phyloP scores from a whole-genome alignment of 2,113 vertebrate genomes.

The Struthio camelus region DNA sequence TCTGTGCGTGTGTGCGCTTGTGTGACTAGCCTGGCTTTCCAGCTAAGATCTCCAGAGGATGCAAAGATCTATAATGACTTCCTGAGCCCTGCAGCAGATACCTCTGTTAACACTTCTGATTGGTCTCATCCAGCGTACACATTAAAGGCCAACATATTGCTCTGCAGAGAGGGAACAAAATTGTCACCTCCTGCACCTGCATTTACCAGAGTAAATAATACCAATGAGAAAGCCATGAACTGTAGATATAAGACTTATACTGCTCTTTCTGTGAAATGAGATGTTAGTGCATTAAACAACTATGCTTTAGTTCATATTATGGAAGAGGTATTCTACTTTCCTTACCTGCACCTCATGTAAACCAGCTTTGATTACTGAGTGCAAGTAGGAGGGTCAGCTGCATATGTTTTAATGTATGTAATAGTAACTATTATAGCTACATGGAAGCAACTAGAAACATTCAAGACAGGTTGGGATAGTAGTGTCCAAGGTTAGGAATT shows the following conservation, averaged over 20 bases:
- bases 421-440: accelerated
- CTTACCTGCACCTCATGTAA: neutral
- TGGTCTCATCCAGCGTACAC: neutral
- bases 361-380: neutral
- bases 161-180: neutral
- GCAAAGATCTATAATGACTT: neutral
- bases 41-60: neutral
- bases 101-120: neutral
- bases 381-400: neutral
- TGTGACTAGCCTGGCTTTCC: neutral
- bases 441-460: neutral
- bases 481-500: neutral
- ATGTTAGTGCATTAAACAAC: neutral
- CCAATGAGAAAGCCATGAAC: neutral
- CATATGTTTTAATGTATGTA: neutral
- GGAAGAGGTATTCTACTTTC: neutral
- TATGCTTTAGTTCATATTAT: neutral
- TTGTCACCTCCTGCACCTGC: neutral
- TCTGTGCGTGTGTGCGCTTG: neutral
- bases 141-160: neutral
- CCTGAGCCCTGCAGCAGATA: neutral
- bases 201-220: neutral
- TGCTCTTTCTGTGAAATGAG: neutral
- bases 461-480: neutral
- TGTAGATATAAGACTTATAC: neutral